A percentile compares a stretch with the other conserved stretches of the same genome.
Conservation (phyloP, 2,113 vertebrate genomes). For the Amazona guildingii region DNA sequence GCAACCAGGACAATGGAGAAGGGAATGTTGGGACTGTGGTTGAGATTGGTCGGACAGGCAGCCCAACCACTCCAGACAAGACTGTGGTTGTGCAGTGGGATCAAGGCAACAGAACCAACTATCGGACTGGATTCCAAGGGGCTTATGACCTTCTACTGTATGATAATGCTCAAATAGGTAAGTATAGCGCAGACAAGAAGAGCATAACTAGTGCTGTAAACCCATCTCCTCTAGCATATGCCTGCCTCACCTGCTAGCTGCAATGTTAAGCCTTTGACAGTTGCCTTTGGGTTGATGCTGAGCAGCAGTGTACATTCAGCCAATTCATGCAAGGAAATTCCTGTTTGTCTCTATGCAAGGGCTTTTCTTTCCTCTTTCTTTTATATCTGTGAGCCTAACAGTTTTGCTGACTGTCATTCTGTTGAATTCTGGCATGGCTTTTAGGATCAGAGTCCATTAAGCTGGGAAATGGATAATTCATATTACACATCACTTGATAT, state of each 20-base stretch:
- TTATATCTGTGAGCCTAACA: neutral
- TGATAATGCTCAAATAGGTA: slow-evolving; percentile 96
- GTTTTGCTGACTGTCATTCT: neutral
- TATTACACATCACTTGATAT: fast-evolving
- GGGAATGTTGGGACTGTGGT: slow-evolving; percentile 96
- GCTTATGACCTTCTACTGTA: slow-evolving; percentile 94
- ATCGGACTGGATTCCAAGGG: slow-evolving; percentile 95
- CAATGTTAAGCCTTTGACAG: neutral
- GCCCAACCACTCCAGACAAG: slow-evolving; percentile 94
- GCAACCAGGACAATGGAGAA: slow-evolving; percentile 93
- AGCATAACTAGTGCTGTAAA: neutral
- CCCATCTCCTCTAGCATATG: neutral
- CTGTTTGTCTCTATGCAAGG: neutral
- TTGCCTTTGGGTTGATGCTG: neutral
- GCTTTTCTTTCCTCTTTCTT: neutral
- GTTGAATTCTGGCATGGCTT: neutral
- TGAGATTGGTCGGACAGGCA: slow-evolving; percentile 94
- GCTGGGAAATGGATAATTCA: neutral
- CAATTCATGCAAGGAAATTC: neutral
- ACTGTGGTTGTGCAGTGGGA: slow-evolving; percentile 99
- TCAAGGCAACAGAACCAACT: slow-evolving; percentile 95
- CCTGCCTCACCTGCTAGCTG: neutral
- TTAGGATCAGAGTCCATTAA: neutral
- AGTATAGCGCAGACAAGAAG: neutral
- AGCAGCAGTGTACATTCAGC: neutral